Base-by-base conservation (phyloP, 2,113 vertebrate species). In the Atrichornis clamosus region DNA sequence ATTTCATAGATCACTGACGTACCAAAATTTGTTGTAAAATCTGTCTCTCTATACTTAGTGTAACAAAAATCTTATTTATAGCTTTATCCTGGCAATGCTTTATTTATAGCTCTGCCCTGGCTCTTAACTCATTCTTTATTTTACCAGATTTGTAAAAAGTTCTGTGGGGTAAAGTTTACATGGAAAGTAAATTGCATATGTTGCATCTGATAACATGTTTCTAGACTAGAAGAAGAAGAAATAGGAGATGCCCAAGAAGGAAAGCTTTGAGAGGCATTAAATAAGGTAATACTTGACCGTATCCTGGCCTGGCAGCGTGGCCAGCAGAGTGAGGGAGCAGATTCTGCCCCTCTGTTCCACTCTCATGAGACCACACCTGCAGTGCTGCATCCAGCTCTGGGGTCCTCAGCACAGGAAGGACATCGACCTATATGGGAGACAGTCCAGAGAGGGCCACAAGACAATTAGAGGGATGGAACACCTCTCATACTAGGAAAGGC, bases 1-100 rank as follows among this genome's bases (percentile, higher is more conserved):
- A 73, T 96, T 96, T 94, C 69, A 88, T 49, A 81, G 79, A 82
- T 67, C 84, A 81, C 27, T 93, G 83, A 46, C 52, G n/a, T 87
- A 93, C 56, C 59, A 81, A 91, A 88, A 69, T 69, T 90, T 90
- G 35, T 81, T 92, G 46, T 69, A 78, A 94, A 91, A 79, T 75
- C 44, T 90, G 62, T 62, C 86, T 87, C 90, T 83, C 52, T 42
- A 9, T 4, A 0, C 56, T 80, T 5, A 74, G 44, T 56, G 32
- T 78, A 92, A 75, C 44, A 89, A 55, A 80, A 93, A 64, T 75
- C 39, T 78, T 84, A 92, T 60, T 93, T 27, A 24, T 70, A 64
- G 18, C 53, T 93, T 90, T 55, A 70, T 83, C 50, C 63, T 86
- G 46, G 26, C 18, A 62, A 26, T 28, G 37, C 18, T 83, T 94